phyloP scores from a whole-genome alignment of 2,888 invertebrate genomes.

The Caenorhabditis virilis region DNA sequence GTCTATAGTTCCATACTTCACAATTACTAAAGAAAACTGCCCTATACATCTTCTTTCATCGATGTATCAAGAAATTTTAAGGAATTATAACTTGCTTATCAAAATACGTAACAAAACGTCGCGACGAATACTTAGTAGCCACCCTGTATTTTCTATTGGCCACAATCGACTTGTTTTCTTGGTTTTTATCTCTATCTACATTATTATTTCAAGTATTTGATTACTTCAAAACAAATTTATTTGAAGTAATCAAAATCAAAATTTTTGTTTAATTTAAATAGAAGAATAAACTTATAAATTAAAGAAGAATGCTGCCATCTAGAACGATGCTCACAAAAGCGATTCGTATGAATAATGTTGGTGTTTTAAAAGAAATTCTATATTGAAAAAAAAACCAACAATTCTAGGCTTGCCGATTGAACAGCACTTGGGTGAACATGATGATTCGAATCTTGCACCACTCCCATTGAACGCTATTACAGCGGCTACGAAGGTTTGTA shows the following conservation, averaged over 20 bases:
- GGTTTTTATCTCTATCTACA: not conserved
- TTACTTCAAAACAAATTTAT: not conserved
- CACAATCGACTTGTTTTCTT: not conserved
- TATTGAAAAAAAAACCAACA: no score
- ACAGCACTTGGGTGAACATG: constrained; percentile 94
- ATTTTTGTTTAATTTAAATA: no score
- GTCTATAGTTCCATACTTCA: no score
- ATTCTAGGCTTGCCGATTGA: constrained; percentile 53
- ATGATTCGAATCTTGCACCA: constrained; percentile 82
- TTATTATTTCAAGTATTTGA: not conserved
- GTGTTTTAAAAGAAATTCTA: not conserved
- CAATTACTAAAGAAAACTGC: no score
- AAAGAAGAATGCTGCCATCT: constrained; percentile 32
- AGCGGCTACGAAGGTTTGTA: constrained; percentile 84
- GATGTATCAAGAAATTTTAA: no score
- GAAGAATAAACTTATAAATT: not conserved
- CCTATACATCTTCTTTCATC: no score
- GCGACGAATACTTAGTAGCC: constrained; percentile 11
- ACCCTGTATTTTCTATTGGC: constrained; percentile 3
- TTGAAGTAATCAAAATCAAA: no score
- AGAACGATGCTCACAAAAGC: constrained; percentile 18
- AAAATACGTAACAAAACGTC: no score
- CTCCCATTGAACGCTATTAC: constrained; percentile 88
- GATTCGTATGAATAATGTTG: constrained; percentile 9
- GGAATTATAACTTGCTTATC: no score